Evolutionary conservation across 2,113 vertebrate species (phyloP).

Genomic region (Cottus gobio): DNA sequence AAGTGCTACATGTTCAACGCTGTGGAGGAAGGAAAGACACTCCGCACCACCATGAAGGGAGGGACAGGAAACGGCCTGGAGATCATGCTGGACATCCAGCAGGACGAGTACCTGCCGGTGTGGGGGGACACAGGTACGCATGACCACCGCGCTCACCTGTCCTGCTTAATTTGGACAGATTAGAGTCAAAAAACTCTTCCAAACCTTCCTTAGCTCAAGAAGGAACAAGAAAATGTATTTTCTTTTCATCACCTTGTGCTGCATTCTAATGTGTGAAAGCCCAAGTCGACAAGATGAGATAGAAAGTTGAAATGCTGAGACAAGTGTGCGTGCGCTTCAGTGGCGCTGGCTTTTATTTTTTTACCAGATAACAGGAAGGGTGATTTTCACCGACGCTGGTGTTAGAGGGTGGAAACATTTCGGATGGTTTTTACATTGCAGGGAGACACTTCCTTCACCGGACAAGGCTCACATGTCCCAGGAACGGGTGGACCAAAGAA

Average conservation of each 20-base stretch:
- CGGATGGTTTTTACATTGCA: no score
- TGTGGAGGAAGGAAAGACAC: constrained; percentile 92
- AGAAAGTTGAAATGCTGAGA: no score
- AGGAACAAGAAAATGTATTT: not conserved
- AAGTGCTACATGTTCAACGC: constrained; percentile 99
- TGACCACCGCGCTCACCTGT: not conserved
- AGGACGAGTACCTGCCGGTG: constrained; percentile 89
- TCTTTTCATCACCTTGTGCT: not conserved
- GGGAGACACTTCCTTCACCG: no score
- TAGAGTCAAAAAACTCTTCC: not conserved
- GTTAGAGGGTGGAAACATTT: no score
- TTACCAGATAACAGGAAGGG: no score
- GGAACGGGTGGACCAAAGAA: no score
- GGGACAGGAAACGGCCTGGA: constrained; percentile 98
- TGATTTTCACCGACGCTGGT: no score
- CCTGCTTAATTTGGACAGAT: not conserved
- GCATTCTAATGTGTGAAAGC: not conserved
- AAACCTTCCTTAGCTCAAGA: not conserved
- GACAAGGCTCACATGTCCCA: no score
- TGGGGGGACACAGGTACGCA: constrained; percentile 85
- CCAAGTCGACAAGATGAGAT: no score
- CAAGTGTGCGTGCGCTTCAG: no score
- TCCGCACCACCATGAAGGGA: constrained; percentile 97
- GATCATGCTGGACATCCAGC: constrained; percentile 99
- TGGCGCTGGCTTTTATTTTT: no score